Base-by-base conservation (phyloP, 2,888 invertebrate genomes). In the Nephrotoma appendiculata region DNA sequence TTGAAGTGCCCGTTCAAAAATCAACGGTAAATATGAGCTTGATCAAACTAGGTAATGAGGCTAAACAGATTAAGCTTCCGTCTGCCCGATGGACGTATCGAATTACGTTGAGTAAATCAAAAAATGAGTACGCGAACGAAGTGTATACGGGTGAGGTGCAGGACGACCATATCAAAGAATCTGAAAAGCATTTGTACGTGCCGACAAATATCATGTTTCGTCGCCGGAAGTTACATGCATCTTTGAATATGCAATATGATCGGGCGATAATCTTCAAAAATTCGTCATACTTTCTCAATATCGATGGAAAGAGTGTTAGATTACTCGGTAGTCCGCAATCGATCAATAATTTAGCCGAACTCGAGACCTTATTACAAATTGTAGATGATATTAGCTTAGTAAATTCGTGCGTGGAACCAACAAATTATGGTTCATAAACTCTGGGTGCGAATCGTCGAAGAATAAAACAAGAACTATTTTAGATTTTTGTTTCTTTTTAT, bases 231-330 rank as follows among this genome's bases (percentile, higher is more conserved):
- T 15, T 15, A 5, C 19, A 45, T 7, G n/a, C 5, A 83, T 5
- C 44, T 84, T 89, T 89, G 11, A 89, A 90, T 7, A 90, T 91
- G 88, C 91, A 91, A 41, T 92, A 90, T 87, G 92, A 92, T 89
- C 90, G 92, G 11, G 91, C 92, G 7, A 90, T 92, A n/a, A 91
- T 91, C 45, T 91, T 92, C 71, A 91, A 91, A 88, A 91, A 91
- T 88, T 90, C 90, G 86, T 90, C 90, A 85, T 92, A 90, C 89
- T 91, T 90, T 86, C 90, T 91, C 0, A 92, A 91, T 86, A 91
- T 92, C 85, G 91, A 92, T 87, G 92, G 92, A 31, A 92, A 91
- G 87, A 91, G 91, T 88, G 91, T 92, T 2, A 90, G 90, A 87
- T 89, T 92, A 15, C 57, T 91, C 48, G 92, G 91, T 2, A 91